phyloP scores from a whole-genome alignment of 53 echinoderm and acorn worm species.

The Stichopus horrens region DNA sequence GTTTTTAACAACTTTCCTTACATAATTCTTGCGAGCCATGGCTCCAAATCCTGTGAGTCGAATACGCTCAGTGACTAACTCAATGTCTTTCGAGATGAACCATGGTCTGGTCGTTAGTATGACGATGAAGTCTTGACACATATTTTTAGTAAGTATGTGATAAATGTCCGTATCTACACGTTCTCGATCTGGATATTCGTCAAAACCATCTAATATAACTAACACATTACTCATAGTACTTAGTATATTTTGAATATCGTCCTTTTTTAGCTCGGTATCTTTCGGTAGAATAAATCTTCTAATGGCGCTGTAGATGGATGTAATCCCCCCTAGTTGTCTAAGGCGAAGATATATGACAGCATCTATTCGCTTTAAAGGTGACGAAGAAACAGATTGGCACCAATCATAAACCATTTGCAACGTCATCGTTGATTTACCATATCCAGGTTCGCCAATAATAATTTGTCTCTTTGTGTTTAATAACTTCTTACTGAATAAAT shows the following conservation, averaged over 20 bases:
- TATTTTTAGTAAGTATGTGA: conserved; percentile 1
- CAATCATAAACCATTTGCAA: conserved; percentile 2
- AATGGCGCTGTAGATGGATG: neutral
- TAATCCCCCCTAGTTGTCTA: neutral
- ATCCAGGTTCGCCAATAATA: neutral
- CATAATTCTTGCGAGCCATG: neutral
- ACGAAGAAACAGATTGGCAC: neutral
- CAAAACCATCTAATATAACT: neutral
- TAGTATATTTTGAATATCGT: neutral
- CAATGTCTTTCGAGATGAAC: neutral
- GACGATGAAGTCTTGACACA: conserved; percentile 5
- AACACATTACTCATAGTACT: neutral
- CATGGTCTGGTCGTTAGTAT: conserved; percentile 9
- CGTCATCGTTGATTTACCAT: conserved; percentile 4
- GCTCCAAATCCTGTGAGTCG: neutral
- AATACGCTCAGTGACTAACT: neutral
- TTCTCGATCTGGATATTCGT: neutral
- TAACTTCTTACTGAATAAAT: neutral
- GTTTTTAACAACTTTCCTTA: neutral
- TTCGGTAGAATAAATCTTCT: neutral
- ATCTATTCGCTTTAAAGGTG: neutral
- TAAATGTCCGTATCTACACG: neutral
- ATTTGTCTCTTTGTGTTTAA: neutral
- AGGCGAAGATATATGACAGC: neutral
- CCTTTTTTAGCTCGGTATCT: neutral